These are phyloP conservation scores for Ctenosaura bakeri DNA, from an alignment of 2,797 vertebrate genomes.

Conservation along the genomic window DNA sequence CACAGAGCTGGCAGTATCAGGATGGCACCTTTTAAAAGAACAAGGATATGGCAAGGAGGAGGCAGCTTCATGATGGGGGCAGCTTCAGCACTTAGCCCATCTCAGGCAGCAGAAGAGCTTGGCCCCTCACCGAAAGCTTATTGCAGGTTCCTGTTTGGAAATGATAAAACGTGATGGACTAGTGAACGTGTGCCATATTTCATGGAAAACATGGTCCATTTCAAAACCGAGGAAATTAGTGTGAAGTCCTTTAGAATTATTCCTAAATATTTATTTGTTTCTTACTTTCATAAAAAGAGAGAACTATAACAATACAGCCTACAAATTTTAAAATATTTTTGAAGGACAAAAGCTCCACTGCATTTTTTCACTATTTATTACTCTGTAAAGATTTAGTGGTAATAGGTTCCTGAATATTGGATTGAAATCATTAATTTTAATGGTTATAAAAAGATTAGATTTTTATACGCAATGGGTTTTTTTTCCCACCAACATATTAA, in stretches of 20 bases:
- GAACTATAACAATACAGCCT: neutral
- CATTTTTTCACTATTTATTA: constrained; percentile 48
- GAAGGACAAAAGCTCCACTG: neutral
- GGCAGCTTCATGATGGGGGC: too few species aligned
- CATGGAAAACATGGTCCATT: neutral
- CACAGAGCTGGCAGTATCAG: too few species aligned
- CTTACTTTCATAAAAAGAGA: neutral
- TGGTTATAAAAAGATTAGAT: constrained; percentile 35
- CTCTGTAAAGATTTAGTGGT: constrained; percentile 19
- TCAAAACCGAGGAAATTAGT: constrained; percentile 15
- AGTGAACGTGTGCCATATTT: neutral
- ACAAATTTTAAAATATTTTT: constrained; percentile 25
- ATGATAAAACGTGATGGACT: neutral
- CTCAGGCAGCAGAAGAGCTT: too few species aligned
- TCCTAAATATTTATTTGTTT: neutral
- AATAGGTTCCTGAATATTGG: constrained; percentile 31
- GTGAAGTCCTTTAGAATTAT: constrained; percentile 10
- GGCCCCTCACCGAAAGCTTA: too few species aligned
- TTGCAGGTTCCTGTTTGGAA: too few species aligned
- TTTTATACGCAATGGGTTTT: constrained; percentile 50
- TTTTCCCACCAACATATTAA: constrained; percentile 20
- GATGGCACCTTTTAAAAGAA: too few species aligned
- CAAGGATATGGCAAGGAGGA: too few species aligned
- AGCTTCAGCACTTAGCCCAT: too few species aligned
- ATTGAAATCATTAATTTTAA: constrained; percentile 46